Evolutionary conservation across 1,140 invertebrate species (phyloP), one percentile per base, ranked within the genome.

Genomic region (Mamestra configurata): DNA sequence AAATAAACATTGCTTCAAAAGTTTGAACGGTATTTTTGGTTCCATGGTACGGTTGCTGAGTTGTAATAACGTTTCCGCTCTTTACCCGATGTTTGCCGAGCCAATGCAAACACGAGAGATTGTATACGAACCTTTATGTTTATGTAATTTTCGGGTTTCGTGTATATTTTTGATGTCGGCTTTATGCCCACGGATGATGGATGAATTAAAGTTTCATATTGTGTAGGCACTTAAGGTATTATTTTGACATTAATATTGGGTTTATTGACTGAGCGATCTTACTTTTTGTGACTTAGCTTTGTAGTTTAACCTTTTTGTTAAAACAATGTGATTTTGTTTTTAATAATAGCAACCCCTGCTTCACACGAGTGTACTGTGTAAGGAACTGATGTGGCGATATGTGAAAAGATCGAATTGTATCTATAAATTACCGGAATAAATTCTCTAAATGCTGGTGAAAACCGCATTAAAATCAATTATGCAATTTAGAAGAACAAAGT

Each of bases 1-100:
- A 43, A 72, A 78, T 24, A 31, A 4, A 8, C 22, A 40, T 43
- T 72, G 49, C 11, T 79, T 20, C 4, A 15, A 72, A 20, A 79
- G 4, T 59, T 13, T 7, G 37, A 49, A 71, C 22, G 11, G 51
- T 37, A 22, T 72, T 55, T 22, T 71, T 61, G n/a, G 22, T 79
- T n/a, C 15, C 20, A 59, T 85, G 71, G 85, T 89, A 81, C 18
- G 55, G 78, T 73, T 70, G 75, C 79, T 82, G 84, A 88, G 84
- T 86, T 88, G 87, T 91, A 90, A 90, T 92, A 89, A 88, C 83
- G 86, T 90, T 92, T 91, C 88, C 89, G 89, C 89, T 90, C 84
- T 90, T 90, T 89, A 88, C 86, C 87, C 85, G 82, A 85, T 88
- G 84, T 89, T 90, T 89, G 86, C 88, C 73, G 77, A 88, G 84